Percentiles rank a stretch among this genome's conserved stretches.
Evolutionary conservation across 2,888 invertebrate genomes (phyloP).

Genomic region (Oligia fasciuncula): DNA sequence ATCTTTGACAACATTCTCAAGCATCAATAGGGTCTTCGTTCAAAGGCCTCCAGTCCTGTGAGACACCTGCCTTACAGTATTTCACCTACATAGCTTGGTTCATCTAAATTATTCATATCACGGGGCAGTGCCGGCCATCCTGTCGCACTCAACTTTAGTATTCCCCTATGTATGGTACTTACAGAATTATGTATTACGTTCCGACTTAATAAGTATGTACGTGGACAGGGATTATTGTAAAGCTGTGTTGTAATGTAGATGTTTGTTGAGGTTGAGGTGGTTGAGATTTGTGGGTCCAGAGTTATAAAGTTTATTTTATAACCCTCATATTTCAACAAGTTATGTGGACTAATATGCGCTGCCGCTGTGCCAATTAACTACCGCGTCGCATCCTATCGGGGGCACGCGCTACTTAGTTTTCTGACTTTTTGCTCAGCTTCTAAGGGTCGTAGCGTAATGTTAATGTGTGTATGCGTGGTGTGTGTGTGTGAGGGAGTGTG

Average conservation of each 20-base stretch:
- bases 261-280: not conserved
- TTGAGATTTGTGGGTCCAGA: not conserved
- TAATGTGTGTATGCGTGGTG: no score
- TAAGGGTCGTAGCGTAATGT: no score
- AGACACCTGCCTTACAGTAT: conserved; percentile 58
- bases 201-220: conserved; percentile 56
- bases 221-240: conserved; percentile 68
- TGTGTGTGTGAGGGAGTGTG: no score
- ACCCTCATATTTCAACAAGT: not conserved
- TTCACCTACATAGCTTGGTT: conserved; percentile 64
- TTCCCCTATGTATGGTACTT: conserved; percentile 77
- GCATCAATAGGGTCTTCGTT: conserved; percentile 34
- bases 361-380: no score
- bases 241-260: conserved; percentile 18
- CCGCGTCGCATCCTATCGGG: no score
- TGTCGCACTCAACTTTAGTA: conserved; percentile 76
- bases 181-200: conserved; percentile 80
- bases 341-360: not conserved
- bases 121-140: conserved; percentile 67
- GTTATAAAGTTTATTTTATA: not conserved
- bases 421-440: no score
- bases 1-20: conserved; percentile 24
- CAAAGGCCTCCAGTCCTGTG: conserved; percentile 37
- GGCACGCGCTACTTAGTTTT: no score
- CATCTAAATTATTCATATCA: conserved; percentile 75